These are phyloP conservation scores for Drosophila mojavensis DNA, from an alignment of 1,140 invertebrate species.

Conservation along the genomic window DNA sequence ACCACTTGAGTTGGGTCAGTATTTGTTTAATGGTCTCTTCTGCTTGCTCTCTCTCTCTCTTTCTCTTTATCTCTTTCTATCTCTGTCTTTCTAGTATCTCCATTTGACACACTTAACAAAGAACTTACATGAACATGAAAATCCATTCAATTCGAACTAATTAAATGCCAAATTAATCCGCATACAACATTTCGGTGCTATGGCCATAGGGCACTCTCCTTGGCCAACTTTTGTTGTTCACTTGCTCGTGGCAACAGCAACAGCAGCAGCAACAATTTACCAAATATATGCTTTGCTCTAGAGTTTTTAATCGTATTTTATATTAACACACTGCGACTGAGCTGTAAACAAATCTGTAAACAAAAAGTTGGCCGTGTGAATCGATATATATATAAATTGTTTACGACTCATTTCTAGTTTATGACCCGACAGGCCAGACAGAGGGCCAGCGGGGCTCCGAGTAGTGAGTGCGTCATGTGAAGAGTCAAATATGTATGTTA, in stretches of 20 bases:
- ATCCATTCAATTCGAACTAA: conserved; percentile 8
- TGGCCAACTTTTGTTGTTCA: conserved; percentile 14
- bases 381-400: conserved; percentile 61
- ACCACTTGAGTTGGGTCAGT: conserved; percentile 48
- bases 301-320: conserved; percentile 67
- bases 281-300: conserved; percentile 48
- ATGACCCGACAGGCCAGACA: conserved; percentile 34
- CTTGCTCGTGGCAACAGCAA: conserved; percentile 22
- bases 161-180: not conserved
- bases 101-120: no score
- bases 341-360: conserved; percentile 73
- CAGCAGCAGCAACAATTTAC: conserved; percentile 34
- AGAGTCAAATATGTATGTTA: conserved; percentile 26
- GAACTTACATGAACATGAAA: not conserved
- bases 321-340: conserved; percentile 24
- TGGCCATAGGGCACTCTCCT: not conserved
- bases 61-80: not conserved
- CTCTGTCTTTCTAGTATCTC: no score
- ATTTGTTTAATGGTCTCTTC: not conserved
- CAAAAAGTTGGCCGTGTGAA: conserved; percentile 52
- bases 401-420: conserved; percentile 39
- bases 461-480: conserved; percentile 36
- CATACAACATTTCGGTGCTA: not conserved
- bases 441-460: not conserved
- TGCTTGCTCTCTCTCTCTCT: not conserved